These are phyloP conservation scores for Lethenteron reissneri DNA, from an alignment of 2,113 vertebrate genomes.

Conservation along the genomic window DNA sequence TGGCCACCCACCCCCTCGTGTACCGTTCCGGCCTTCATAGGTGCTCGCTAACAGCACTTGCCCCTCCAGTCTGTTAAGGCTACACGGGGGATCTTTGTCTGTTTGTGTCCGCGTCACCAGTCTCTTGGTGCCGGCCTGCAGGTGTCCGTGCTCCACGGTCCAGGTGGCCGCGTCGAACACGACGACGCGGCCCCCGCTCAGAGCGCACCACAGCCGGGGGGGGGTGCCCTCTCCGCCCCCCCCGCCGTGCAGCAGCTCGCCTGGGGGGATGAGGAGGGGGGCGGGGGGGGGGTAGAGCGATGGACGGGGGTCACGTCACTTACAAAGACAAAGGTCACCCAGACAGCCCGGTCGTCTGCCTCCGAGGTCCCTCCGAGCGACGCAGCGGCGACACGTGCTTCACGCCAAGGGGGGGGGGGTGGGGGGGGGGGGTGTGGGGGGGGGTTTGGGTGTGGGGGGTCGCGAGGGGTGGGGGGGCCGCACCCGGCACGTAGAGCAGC, in stretches of 20 bases:
- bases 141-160: neutral
- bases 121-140: neutral
- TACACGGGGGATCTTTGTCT: no score
- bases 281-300: no score
- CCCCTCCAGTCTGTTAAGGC: no score
- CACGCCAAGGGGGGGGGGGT: neutral
- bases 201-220: slow-evolving; percentile 6
- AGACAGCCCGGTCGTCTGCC: no score
- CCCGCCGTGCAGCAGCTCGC: neutral
- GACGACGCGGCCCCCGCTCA: slow-evolving; percentile 2
- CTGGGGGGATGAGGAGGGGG: neutral
- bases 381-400: neutral
- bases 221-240: neutral
- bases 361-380: no score
- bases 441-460: neutral
- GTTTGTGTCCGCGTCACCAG: slow-evolving; percentile 1
- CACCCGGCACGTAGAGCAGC: slow-evolving; percentile 3
- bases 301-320: neutral
- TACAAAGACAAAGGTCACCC: neutral
- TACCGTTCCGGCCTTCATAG: no score
- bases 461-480: neutral
- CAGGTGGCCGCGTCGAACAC: slow-evolving; percentile 7
- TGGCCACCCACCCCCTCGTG: no score
- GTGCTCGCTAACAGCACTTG: no score
- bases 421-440: neutral